Evolutionary conservation across 1,140 invertebrate genomes (phyloP), one percentile per base, ranked within the genome.

Genomic region (Drosophila mojavensis): DNA sequence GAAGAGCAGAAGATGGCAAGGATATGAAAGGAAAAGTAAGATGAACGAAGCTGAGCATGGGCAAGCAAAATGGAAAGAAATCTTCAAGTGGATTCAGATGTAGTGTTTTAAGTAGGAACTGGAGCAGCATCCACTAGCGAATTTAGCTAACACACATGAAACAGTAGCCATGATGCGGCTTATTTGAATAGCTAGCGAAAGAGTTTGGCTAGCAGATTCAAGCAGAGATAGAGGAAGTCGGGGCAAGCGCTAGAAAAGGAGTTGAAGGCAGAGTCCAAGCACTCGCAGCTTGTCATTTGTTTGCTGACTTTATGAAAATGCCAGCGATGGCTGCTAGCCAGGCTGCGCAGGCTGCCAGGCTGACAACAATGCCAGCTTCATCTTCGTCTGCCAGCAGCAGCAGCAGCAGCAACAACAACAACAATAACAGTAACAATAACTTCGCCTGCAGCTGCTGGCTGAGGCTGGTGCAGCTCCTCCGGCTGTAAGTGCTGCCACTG

Each of bases 291-390:
- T 83, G 81, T 72, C 83, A 86, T 88, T 86, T 88, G 79, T 89
- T 86, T 78, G 74, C 60, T 59, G 59, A 88, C 79, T 88, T 88
- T 88, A 88, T 86, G 79, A 74, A 86, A 82, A 58, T 56, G 73
- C 54, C 72, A 36, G 48, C 43, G 9, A 7, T 50, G 54, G 30
- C 33, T 6, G 20, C 20, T 24, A 24, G 41, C 36, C 67, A 6
- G n/a, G 43, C 43, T 17, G 43, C 15, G 26, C 55, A 36, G 43
- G 58, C 58, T 66, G 47, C 41, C 56, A 43, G 51, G 54, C 67
- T 56, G 67, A 54, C 59, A 75, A 59, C 67, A 75, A 74, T 79
- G 79, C 68, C 82, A 86, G 79, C 83, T 86, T 79, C 77, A 88
- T 86, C 83, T 86, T 88, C 72, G 79, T 88, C 73, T 55, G 39